These are phyloP conservation scores for Invenusta paracnida DNA, from an alignment of 2,888 invertebrate species.

Conservation along the genomic window DNA sequence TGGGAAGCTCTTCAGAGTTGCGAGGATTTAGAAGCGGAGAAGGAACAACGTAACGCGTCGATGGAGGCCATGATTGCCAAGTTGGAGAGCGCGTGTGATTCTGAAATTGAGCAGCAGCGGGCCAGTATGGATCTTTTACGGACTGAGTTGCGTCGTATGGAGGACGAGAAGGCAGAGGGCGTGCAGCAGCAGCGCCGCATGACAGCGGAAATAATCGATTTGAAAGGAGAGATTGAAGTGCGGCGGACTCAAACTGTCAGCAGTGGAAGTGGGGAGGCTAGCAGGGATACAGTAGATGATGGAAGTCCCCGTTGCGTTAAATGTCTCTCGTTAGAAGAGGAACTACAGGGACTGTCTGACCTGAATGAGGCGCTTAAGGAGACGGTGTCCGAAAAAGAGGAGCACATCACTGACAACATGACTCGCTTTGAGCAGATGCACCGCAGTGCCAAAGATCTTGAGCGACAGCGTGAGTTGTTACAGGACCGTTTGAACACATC, in stretches of 20 bases:
- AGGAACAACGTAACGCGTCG: neutral
- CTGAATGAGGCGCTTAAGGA: conserved; percentile 35
- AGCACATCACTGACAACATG: conserved; percentile 32
- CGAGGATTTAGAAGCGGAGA: neutral
- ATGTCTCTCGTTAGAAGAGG: neutral
- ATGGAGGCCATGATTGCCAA: conserved; percentile 25
- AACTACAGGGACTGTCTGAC: neutral
- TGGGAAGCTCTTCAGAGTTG: neutral
- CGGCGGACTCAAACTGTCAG: neutral
- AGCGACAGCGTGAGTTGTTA: neutral
- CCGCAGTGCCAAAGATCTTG: neutral
- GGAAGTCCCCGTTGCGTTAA: neutral
- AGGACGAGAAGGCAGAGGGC: neutral
- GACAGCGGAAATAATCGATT: neutral
- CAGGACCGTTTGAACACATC: neutral
- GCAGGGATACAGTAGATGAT: too few relatives aligned
- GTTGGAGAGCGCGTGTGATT: conserved; percentile 35
- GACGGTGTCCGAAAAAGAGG: conserved; percentile 37
- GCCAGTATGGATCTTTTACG: neutral
- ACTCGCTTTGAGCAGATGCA: neutral
- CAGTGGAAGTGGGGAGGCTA: neutral
- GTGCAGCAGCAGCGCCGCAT: neutral
- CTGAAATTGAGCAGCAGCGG: conserved; percentile 26
- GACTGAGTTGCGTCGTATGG: neutral
- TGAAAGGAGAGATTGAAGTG: neutral